Base-by-base conservation (phyloP, 2,797 vertebrate genomes). In the Tenualosa thibaudeaui region DNA sequence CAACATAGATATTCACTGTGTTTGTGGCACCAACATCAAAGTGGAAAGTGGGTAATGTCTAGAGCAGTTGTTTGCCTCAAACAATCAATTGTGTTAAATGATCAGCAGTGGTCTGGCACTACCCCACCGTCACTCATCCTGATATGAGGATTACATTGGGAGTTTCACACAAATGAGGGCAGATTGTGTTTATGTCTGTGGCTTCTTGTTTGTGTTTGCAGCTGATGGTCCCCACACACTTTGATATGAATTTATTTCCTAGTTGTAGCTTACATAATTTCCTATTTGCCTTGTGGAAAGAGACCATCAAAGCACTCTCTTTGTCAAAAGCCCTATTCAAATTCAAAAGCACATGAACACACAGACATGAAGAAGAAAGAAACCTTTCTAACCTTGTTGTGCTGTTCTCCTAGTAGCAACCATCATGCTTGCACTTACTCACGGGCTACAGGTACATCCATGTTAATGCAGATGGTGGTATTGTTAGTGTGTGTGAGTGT, bases 71-170 rank as follows among this genome's bases (percentile, higher is more conserved):
- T 85, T 89, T 88, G 90, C 89, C 92, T 93, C 89, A 91, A 89
- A 88, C 89, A 91, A 93, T 90, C 89, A 90, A 90, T 89, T 92
- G 85, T 88, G 85, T 91, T 90, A 90, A 91, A 91, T 56, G 8
- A 91, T 86, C 85, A 71, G 46, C 91, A 91, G 85, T 90, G 86
- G 88, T 91, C 90, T 88, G 87, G 86, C 85, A 91, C 91, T 86
- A 88, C 89, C 81, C 86, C 86, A 91, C 90, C 90, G 89, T 68
- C 71, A 85, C 84, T 43, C 46, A 85, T 87, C 86, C 26, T 75
- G 89, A 89, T 49, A 81, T 84, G 87, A 90, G 91, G 89, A 88
- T 88, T 86, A 58, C 75, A 50, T 83, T 54, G 37, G 40, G 6
- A 37, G 37, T 46, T 65, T 78, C 46, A 37, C 65, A 15, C 1